Percentiles rank a stretch among this genome's conserved stretches.
Evolutionary conservation across 2,888 invertebrate genomes (phyloP).

Genomic region (Eupithecia abbreviata): DNA sequence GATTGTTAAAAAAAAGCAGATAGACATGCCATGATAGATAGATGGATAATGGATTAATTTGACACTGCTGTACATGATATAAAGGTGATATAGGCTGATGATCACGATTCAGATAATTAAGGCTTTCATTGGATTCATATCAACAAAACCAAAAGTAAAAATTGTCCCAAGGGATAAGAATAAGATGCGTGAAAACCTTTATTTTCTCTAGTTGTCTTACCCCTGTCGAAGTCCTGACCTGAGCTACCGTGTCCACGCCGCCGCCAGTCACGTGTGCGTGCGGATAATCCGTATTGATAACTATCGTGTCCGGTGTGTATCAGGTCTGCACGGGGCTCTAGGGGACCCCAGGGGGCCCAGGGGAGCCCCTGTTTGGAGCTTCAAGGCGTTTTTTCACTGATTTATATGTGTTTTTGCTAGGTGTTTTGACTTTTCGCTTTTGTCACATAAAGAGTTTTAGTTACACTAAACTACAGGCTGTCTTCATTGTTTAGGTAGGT

Average conservation of each 20-base stretch:
- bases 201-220: background rate
- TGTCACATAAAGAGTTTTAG: background rate
- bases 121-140: background rate
- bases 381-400: conserved; percentile 12
- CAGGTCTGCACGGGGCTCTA: conserved; percentile 23
- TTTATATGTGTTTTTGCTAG: conserved; percentile 34
- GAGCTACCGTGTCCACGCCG: background rate
- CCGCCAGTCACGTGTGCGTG: conserved; percentile 49
- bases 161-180: background rate
- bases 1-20: too few species aligned
- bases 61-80: too few species aligned
- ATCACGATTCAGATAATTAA: too few species aligned
- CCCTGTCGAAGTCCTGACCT: background rate
- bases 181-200: background rate
- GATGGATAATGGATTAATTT: too few species aligned
- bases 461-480: background rate
- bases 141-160: background rate
- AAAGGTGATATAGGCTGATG: too few species aligned
- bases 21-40: too few species aligned
- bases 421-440: conserved; percentile 13
- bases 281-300: conserved; percentile 76
- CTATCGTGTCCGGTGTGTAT: conserved; percentile 64
- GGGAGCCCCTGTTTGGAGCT: background rate
- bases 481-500: too few species aligned
- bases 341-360: background rate